Conservation (phyloP, 2,797 vertebrate genomes). For the Crenuchus spilurus region DNA sequence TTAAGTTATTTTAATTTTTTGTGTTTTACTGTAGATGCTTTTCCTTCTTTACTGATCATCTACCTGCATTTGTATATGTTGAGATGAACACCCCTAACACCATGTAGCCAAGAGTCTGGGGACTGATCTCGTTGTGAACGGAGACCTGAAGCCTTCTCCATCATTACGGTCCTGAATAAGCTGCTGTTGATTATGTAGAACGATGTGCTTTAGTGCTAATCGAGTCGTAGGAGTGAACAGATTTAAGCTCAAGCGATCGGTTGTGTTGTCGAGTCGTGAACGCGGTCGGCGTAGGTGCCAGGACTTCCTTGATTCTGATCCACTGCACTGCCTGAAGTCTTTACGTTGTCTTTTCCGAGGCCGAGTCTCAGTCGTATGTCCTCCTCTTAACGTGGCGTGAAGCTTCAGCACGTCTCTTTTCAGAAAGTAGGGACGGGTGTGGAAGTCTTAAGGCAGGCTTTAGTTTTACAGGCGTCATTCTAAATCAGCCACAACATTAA, state of each 20-base stretch:
- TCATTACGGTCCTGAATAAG: neutral
- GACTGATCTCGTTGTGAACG: neutral
- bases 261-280: constrained; percentile 12
- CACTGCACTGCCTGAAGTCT: constrained; percentile 1
- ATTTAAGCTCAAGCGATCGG: neutral
- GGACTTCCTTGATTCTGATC: neutral
- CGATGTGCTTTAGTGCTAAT: constrained; percentile 29
- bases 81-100: neutral
- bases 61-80: constrained; percentile 18
- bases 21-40: constrained; percentile 69
- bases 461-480: too few species aligned
- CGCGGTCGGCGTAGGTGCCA: constrained; percentile 3
- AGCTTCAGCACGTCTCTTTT: too few species aligned
- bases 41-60: constrained; percentile 31
- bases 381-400: too few species aligned
- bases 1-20: constrained; percentile 58
- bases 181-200: constrained; percentile 19
- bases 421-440: too few species aligned
- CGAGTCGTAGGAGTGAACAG: constrained; percentile 15
- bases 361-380: too few species aligned
- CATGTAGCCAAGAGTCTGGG: neutral
- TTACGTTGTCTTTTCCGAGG: neutral
- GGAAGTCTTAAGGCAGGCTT: too few species aligned
- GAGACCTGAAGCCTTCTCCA: neutral
- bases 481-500: too few species aligned